Conservation (phyloP, 2,888 invertebrate species). For the Himalopsyche japonica region DNA sequence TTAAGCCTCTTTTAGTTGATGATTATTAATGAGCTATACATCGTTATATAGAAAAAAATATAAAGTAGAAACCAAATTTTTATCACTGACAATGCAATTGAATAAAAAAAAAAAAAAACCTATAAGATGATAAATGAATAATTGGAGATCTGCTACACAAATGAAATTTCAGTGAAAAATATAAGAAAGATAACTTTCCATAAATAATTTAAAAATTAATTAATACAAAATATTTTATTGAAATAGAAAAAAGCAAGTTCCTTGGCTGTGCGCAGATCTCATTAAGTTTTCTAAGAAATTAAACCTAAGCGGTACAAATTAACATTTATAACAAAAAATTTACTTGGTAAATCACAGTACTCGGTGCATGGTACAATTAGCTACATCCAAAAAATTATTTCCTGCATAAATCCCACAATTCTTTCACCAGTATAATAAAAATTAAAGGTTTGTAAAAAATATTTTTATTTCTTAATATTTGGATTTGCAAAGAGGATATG, state of each 20-base stretch:
- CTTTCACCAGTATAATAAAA: not conserved
- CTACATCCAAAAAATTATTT: slow-evolving; percentile 4
- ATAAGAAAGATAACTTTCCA: not conserved
- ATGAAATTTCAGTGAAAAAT: not conserved
- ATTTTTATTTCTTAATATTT: not conserved
- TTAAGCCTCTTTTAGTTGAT: slow-evolving; percentile 16
- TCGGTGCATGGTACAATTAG: slow-evolving; percentile 21
- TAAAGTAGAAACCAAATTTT: not conserved
- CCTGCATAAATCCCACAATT: not conserved
- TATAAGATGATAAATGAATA: not conserved
- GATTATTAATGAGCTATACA: slow-evolving; percentile 2
- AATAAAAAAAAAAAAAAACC: not conserved
- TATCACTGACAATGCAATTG: not conserved
- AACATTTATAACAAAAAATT: slow-evolving; percentile 23
- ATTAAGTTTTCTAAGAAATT: slow-evolving; percentile 4
- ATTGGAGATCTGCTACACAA: not conserved
- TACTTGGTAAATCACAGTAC: slow-evolving; percentile 38
- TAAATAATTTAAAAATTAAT: not conserved
- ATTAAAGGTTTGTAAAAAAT: not conserved
- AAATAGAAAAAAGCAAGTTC: not conserved
- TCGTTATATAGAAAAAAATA: not conserved
- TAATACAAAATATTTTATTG: not conserved
- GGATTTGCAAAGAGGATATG: not conserved
- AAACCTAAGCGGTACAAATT: slow-evolving; percentile 17
- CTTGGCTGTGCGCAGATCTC: not conserved